Base-by-base conservation (phyloP, 2,113 vertebrate species). In the Oplegnathus fasciatus region DNA sequence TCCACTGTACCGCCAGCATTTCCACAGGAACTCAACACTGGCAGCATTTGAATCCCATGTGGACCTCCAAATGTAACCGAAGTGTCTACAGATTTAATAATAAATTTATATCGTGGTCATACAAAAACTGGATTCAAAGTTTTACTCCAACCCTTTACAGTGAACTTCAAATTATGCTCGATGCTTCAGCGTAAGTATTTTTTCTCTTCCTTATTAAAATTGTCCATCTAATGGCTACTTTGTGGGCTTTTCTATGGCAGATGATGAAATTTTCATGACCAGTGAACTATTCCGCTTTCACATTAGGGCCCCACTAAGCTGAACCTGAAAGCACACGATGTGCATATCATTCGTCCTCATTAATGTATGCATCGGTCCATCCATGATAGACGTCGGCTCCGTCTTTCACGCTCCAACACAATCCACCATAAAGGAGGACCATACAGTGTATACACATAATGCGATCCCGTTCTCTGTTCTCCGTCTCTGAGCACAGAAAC, bases 281-380 rank as follows among this genome's bases (percentile, higher is more conserved):
- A 78, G 66, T 92, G 92, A 92, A 93, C 87, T 91, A 55, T 89
- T 91, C 83, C 60, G 58, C 82, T 90, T 93, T 92, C 74, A 83
- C 84, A 90, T 88, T 84, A 88, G 37, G 60, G 46, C 69, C 42
- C 24, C 46, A 46, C 85, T 84, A 89, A 88, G 88, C 78, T 46
- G 62, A 88, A 78, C 57, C 72, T 83, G 86, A 91, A 88, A 90
- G 86, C 88, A 86, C 90, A 89, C 24, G 77, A 89, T 76, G 86
- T 75, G 89, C 70, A 75, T 62, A 86, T 92, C 70, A 89, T 71
- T 85, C 65, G 26, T 57, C 83, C 85, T 90, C 85, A 93, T 94
- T 91, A 92, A 93, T 86, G 90, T 86, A 94, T 93, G 86, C 84
- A 92, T 85, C 54, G 26, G 67, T 44, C 80, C 86, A 75, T 84